Percentiles rank a stretch among this genome's conserved stretches.
These are phyloP conservation scores for Aplysia californica DNA, from an alignment of 1,140 invertebrate genomes.

Conservation along the genomic window DNA sequence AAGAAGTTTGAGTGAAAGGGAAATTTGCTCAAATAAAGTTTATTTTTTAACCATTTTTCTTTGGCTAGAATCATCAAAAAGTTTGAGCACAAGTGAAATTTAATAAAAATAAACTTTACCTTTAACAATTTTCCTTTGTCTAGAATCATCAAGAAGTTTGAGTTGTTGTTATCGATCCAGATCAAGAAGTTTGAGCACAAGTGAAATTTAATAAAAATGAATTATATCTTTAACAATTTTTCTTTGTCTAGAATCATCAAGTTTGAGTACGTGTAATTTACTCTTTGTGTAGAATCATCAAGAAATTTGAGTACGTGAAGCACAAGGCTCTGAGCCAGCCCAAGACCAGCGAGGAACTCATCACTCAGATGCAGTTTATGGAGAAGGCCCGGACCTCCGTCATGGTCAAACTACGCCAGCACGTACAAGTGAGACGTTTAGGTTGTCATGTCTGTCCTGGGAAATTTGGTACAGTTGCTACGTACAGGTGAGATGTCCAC, in stretches of 20 bases:
- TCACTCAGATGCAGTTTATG: constrained; percentile 64
- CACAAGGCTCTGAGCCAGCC: constrained; percentile 59
- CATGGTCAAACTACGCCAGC: constrained; percentile 60
- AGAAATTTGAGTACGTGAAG: constrained; percentile 60
- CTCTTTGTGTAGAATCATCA: constrained; percentile 56
- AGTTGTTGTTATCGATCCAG: neutral
- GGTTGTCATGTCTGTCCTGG: neutral
- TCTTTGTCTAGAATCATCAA: neutral
- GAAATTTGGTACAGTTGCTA: neutral
- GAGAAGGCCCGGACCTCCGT: constrained; percentile 58
- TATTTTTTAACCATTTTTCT: neutral
- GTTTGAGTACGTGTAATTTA: neutral
- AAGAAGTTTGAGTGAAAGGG: too few species aligned
- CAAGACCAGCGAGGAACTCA: constrained; percentile 64
- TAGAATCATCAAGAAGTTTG: neutral
- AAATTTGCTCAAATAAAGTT: neutral
- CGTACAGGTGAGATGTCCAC: neutral
- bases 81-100: too few species aligned
- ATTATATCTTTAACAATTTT: neutral
- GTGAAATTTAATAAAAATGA: too few species aligned
- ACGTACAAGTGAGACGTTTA: constrained; percentile 44
- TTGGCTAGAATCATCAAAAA: too few species aligned
- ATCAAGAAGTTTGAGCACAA: too few species aligned
- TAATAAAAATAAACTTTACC: too few species aligned
- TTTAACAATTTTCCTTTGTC: neutral